A percentile compares a stretch with the other conserved stretches of the same genome.
Conservation (phyloP, 2,888 invertebrate genomes). For the Argyresthia albistria region DNA sequence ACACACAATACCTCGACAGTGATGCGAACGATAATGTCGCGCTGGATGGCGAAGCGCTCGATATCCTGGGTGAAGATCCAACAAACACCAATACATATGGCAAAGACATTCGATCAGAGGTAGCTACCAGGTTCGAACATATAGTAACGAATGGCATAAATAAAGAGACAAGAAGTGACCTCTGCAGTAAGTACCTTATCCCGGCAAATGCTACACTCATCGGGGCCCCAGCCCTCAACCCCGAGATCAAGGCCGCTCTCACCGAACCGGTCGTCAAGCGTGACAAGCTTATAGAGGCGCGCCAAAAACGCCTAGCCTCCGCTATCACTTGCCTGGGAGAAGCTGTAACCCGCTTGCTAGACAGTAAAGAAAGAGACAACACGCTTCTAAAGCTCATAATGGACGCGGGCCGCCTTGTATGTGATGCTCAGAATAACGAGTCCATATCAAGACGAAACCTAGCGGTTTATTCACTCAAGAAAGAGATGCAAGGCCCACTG, state of each 20-base stretch:
- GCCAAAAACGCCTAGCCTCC: constrained; percentile 15
- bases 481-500: constrained; percentile 14
- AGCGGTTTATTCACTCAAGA: constrained; percentile 10
- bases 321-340: constrained; percentile 13
- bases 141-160: constrained; percentile 11
- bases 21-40: no score
- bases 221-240: constrained; percentile 15
- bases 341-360: constrained; percentile 8
- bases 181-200: constrained; percentile 11
- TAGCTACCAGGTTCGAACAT: constrained; percentile 13
- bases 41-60: constrained; percentile 5
- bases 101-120: constrained; percentile 13
- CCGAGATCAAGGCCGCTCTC: constrained; percentile 13
- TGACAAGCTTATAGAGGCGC: constrained; percentile 15
- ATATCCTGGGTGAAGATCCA: constrained; percentile 13
- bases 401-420: constrained; percentile 9
- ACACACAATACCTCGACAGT: no score
- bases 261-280: constrained; percentile 11
- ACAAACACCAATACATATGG: constrained; percentile 11
- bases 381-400: constrained; percentile 8
- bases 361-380: constrained; percentile 5
- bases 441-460: constrained; percentile 11
- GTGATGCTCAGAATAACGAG: constrained; percentile 13
- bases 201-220: constrained; percentile 15
- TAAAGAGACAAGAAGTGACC: constrained; percentile 14